A percentile compares a stretch with the other conserved stretches of the same genome.
These are phyloP conservation scores for Chalcis sispes DNA, from an alignment of 2,888 invertebrate species.

Conservation along the genomic window DNA sequence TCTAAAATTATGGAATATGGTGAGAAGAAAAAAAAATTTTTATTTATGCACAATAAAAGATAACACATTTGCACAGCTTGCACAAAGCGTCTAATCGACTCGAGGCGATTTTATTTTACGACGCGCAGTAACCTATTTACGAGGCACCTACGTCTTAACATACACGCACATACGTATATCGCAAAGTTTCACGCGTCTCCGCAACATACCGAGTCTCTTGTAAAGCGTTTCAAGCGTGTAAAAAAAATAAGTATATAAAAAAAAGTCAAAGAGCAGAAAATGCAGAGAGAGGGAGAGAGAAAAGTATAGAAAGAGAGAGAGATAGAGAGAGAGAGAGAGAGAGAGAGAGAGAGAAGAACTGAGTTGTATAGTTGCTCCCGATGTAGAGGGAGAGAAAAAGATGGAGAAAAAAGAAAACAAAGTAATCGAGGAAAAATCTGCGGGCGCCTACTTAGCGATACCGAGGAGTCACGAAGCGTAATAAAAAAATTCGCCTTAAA, in stretches of 20 bases:
- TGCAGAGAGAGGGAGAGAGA: no score
- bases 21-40: no score
- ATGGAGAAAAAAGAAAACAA: no score
- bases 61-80: background rate
- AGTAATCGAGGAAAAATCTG: slow-evolving; percentile 35
- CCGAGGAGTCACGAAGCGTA: slow-evolving; percentile 14
- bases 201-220: slow-evolving; percentile 31
- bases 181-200: slow-evolving; percentile 15
- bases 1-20: no score
- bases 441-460: slow-evolving; percentile 27
- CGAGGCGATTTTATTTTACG: slow-evolving; percentile 43
- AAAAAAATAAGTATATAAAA: no score
- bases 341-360: no score
- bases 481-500: slow-evolving; percentile 55
- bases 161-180: slow-evolving; percentile 1
- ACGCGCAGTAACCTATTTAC: slow-evolving; percentile 45
- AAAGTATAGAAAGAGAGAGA: background rate
- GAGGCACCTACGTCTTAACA: no score
- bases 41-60: background rate
- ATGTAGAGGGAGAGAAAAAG: no score
- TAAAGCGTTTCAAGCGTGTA: no score
- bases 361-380: no score
- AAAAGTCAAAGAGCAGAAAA: no score
- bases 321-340: background rate
- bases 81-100: background rate